Base-by-base conservation (phyloP, 2,888 invertebrate species). In the Hemaris fuciformis region DNA sequence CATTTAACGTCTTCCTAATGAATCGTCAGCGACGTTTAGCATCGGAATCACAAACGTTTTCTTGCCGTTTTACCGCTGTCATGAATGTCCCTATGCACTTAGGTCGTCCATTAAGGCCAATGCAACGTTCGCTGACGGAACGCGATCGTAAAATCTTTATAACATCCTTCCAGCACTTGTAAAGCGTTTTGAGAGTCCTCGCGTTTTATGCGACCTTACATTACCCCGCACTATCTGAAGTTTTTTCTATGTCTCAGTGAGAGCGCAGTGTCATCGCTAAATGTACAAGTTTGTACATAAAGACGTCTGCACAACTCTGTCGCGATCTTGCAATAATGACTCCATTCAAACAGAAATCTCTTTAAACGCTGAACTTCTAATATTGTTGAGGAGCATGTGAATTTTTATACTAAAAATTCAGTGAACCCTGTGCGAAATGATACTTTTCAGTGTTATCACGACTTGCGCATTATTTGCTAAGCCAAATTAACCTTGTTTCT, bases 111-210 rank as follows among this genome's bases (percentile, higher is more conserved):
- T 92, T 92, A 92, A 87, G 87, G 80, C 83, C 83, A 83, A 81
- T 89, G 91, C 90, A 91, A 79, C 86, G 84, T 83, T 81, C 81
- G 81, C 87, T 89, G 89, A 89, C 87, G 88, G 85, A 89, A 89
- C 87, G 88, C 83, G 88, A 85, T 88, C 89, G 84, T 91, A 90
- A 91, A 92, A 91, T 86, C 89, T 90, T 91, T 91, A 92, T 89
- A 89, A 91, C 90, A 90, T 91, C 91, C 91, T 90, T 89, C 89
- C 89, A 91, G 86, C 85, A 89, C 91, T 91, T 91, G 90, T 91
- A 91, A 91, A 91, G 80, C 91, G 88, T 86, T 91, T 89, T 85
- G 82, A 88, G 85, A 87, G 80, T 86, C 81, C 80, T 85, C 78
- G 76, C 77, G 79, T 85, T 89, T 89, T 90, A 90, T 90, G 83